Evolutionary conservation across 2,113 vertebrate genomes (phyloP).

Genomic region (Cryptotis parvus): DNA sequence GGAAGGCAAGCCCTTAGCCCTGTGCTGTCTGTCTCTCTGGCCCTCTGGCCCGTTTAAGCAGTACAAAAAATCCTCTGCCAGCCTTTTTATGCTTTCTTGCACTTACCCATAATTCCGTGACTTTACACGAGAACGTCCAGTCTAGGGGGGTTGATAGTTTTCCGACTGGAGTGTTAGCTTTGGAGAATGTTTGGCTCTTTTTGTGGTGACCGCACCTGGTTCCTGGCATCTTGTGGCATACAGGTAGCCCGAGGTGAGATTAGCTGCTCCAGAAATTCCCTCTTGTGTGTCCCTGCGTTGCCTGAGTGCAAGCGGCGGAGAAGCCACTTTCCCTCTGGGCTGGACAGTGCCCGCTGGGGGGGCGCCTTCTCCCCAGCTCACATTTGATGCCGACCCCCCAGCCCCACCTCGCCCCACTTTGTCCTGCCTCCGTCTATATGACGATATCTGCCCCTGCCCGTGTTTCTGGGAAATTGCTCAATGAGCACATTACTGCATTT

Average conservation of each 20-base stretch:
- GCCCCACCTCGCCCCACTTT: not conserved
- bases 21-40: too few species aligned
- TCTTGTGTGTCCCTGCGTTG: not conserved
- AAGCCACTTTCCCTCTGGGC: not conserved
- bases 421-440: not conserved
- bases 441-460: not conserved
- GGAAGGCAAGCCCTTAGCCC: too few species aligned
- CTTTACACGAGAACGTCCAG: too few species aligned
- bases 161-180: not conserved
- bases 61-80: rapidly evolving
- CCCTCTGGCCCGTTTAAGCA: too few species aligned
- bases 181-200: not conserved
- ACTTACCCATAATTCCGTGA: not conserved
- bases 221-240: not conserved
- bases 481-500: slow-evolving; percentile 20
- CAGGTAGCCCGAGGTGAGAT: not conserved
- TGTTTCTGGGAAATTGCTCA: slow-evolving; percentile 61
- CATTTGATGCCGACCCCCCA: not conserved
- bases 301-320: not conserved
- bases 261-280: not conserved
- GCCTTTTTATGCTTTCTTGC: not conserved
- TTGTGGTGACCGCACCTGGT: not conserved
- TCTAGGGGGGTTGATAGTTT: not conserved
- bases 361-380: not conserved
- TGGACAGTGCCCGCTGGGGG: not conserved